Evolutionary conservation across 1,140 invertebrate genomes (phyloP).

Genomic region (Vollenhovia emeryi): DNA sequence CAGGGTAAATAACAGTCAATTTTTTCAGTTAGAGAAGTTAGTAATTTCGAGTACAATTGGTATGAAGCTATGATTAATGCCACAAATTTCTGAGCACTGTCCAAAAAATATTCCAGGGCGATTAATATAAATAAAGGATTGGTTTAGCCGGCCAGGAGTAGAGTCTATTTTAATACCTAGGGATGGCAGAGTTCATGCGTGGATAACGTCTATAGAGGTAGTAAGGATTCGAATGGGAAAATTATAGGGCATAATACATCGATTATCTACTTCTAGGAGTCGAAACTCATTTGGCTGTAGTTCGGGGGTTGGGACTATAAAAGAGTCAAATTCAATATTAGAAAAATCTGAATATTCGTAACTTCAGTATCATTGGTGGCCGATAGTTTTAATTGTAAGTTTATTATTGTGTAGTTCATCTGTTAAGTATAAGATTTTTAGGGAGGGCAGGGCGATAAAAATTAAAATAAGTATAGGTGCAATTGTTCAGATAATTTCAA

Average conservation of each 20-base stretch:
- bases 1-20: constrained; percentile 83
- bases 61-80: no score
- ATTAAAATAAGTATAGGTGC: no score
- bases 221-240: constrained; percentile 87
- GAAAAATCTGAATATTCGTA: constrained; percentile 89
- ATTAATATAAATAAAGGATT: constrained; percentile 85
- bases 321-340: constrained; percentile 87
- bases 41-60: no score
- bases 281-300: constrained; percentile 85
- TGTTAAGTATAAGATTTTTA: no score
- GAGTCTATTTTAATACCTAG: no score
- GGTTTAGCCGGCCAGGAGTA: constrained; percentile 89
- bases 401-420: constrained; percentile 86
- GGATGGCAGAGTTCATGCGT: constrained; percentile 89
- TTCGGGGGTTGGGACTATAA: constrained; percentile 57
- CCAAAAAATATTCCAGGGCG: constrained; percentile 85
- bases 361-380: constrained; percentile 88
- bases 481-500: no score
- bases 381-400: constrained; percentile 66
- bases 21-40: no score
- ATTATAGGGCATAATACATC: constrained; percentile 86
- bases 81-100: no score
- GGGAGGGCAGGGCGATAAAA: no score
- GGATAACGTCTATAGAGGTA: constrained; percentile 88
- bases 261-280: constrained; percentile 89